Evolutionary conservation across 30 jellyfish, hydroid and myxozoan genomes (phyloP).

Genomic region (Sanderia malayensis): DNA sequence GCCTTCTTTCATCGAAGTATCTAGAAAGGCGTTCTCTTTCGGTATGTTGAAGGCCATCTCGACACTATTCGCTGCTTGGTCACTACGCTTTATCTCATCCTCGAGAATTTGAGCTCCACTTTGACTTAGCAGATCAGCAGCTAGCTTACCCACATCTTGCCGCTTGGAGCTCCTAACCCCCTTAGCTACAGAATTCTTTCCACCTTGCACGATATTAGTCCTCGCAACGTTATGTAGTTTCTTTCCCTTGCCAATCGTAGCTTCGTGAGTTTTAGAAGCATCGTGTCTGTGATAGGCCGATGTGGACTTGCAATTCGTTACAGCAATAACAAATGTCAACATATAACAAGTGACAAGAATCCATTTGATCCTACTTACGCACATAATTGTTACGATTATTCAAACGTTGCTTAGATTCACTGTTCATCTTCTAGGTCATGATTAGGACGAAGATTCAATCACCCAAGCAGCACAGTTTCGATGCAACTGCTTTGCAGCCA

Average conservation of each 20-base stretch:
- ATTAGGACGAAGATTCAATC: not conserved
- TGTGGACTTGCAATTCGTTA: no score
- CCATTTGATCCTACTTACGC: no score
- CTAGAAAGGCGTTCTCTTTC: constrained; percentile 17
- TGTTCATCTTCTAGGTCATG: not conserved
- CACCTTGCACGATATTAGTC: constrained; percentile 6
- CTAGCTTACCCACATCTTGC: constrained; percentile 25
- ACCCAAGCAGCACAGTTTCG: no score
- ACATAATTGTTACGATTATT: no score
- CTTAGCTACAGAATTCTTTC: not conserved
- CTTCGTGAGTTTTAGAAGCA: no score
- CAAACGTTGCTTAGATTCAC: not conserved
- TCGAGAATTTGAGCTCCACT: constrained; percentile 38
- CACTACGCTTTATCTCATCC: constrained; percentile 58
- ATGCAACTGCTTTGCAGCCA: no score
- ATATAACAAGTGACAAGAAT: no score
- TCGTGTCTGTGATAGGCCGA: no score
- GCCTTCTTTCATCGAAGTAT: constrained; percentile 21
- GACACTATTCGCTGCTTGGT: constrained; percentile 55
- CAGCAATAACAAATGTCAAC: no score
- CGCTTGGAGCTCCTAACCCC: constrained; percentile 38
- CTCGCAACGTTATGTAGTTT: no score
- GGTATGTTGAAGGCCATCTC: constrained; percentile 41
- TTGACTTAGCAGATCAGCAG: constrained; percentile 14
- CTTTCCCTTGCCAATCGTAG: no score